Percentiles rank a stretch among this genome's conserved stretches.
phyloP scores from a whole-genome alignment of 2,888 invertebrate genomes.

The Drosophila putrida region DNA sequence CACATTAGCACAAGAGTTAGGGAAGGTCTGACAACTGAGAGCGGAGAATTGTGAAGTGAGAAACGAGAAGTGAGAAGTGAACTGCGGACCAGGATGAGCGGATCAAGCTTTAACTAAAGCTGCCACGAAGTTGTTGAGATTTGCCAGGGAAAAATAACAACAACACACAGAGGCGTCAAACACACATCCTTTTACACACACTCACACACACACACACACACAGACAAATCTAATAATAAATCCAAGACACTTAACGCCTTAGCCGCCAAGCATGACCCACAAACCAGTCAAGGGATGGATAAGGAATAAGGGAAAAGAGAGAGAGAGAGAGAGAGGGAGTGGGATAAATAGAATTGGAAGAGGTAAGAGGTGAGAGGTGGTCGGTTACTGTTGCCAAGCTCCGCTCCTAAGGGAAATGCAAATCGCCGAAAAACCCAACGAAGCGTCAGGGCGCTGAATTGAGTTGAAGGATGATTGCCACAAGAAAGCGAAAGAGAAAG shows the following conservation, averaged over 20 bases:
- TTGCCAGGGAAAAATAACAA: slow-evolving; percentile 50
- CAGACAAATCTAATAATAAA: slow-evolving; percentile 80
- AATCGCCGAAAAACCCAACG: slow-evolving; percentile 70
- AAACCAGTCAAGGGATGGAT: slow-evolving; percentile 55
- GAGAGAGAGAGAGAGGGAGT: neutral
- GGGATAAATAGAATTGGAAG: neutral
- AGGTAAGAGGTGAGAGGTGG: slow-evolving; percentile 1
- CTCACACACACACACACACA: slow-evolving; percentile 35
- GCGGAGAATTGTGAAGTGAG: neutral
- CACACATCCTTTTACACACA: slow-evolving; percentile 57
- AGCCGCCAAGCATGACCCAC: slow-evolving; percentile 78
- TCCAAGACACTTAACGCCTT: slow-evolving; percentile 80
- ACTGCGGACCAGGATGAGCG: slow-evolving; percentile 18
- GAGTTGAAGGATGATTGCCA: slow-evolving; percentile 51
- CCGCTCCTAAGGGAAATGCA: slow-evolving; percentile 66
- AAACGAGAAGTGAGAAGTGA: neutral
- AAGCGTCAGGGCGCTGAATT: slow-evolving; percentile 59
- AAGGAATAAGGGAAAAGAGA: neutral
- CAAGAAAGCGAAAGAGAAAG: neutral
- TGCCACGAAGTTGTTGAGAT: slow-evolving; percentile 72
- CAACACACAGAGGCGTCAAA: slow-evolving; percentile 47
- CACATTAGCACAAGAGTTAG: slow-evolving; percentile 67
- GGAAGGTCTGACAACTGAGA: neutral
- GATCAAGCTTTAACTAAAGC: slow-evolving; percentile 62
- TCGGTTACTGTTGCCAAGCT: slow-evolving; percentile 41